These are phyloP conservation scores for Drosophila aff. DNA, from an alignment of 1,140 invertebrate species.

Conservation along the genomic window DNA sequence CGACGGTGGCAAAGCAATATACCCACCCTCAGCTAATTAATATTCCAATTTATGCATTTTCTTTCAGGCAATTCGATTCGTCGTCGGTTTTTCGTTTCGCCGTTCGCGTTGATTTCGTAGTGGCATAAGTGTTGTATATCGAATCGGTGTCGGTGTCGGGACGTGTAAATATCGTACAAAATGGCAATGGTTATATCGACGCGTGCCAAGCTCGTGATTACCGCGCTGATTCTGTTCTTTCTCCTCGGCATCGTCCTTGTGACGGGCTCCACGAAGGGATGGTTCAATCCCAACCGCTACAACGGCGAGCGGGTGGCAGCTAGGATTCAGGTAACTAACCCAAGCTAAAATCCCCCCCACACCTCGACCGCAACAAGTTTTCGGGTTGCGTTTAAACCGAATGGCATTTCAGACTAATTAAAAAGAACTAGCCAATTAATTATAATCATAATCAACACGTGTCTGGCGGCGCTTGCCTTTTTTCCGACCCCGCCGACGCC, in stretches of 20 bases:
- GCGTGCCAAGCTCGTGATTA: slow-evolving; percentile 87
- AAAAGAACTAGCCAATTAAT: slow-evolving; percentile 68
- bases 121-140: slow-evolving; percentile 34
- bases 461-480: slow-evolving; percentile 33
- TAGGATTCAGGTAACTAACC: slow-evolving; percentile 84
- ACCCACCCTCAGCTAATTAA: slow-evolving; percentile 50
- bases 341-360: not conserved
- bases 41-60: slow-evolving; percentile 57
- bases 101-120: slow-evolving; percentile 40
- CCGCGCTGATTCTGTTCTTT: slow-evolving; percentile 86
- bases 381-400: slow-evolving; percentile 22
- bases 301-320: slow-evolving; percentile 84
- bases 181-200: slow-evolving; percentile 88
- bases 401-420: slow-evolving; percentile 62
- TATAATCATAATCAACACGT: slow-evolving; percentile 72
- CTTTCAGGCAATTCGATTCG: slow-evolving; percentile 68
- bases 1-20: slow-evolving; percentile 32
- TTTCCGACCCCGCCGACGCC: slow-evolving; percentile 5
- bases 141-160: slow-evolving; percentile 18
- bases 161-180: slow-evolving; percentile 69
- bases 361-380: slow-evolving; percentile 51
- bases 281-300: slow-evolving; percentile 85
- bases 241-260: slow-evolving; percentile 86
- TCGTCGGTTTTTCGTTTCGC: slow-evolving; percentile 37
- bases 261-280: slow-evolving; percentile 86